A percentile compares a stretch with the other conserved stretches of the same genome.
Conservation (phyloP, 1,140 invertebrate genomes). For the Mamestra configurata region DNA sequence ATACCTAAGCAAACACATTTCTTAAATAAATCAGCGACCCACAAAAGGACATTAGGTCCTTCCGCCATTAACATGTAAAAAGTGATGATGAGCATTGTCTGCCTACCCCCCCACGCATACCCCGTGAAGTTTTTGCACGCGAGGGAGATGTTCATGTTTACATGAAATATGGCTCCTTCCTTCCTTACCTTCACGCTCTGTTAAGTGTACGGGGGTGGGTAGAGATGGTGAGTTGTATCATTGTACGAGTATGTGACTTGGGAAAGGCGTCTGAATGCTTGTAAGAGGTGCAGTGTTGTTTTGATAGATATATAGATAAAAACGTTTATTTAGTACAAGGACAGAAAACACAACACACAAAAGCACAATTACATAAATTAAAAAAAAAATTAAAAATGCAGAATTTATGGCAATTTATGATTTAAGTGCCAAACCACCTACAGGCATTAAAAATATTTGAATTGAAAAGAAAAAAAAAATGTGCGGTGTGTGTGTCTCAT, state of each 20-base stretch:
- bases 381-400: no score
- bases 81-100: conserved; percentile 1
- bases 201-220: not conserved
- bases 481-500: no score
- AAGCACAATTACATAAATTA: no score
- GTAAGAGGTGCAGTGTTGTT: not conserved
- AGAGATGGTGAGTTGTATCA: not conserved
- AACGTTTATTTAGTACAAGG: no score
- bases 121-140: conserved; percentile 30
- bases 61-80: conserved; percentile 19
- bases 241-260: not conserved
- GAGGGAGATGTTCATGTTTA: not conserved
- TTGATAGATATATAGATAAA: no score
- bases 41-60: not conserved
- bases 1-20: not conserved
- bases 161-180: conserved; percentile 39
- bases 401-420: no score
- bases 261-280: not conserved
- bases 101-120: not conserved
- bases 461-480: no score
- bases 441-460: no score
- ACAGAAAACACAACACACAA: no score
- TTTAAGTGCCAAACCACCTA: no score
- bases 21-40: conserved; percentile 12
- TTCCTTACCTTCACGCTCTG: conserved; percentile 46